Evolutionary conservation across 2,797 vertebrate genomes (phyloP), one percentile per base, ranked within the genome.

Genomic region (Cyprinella venusta): DNA sequence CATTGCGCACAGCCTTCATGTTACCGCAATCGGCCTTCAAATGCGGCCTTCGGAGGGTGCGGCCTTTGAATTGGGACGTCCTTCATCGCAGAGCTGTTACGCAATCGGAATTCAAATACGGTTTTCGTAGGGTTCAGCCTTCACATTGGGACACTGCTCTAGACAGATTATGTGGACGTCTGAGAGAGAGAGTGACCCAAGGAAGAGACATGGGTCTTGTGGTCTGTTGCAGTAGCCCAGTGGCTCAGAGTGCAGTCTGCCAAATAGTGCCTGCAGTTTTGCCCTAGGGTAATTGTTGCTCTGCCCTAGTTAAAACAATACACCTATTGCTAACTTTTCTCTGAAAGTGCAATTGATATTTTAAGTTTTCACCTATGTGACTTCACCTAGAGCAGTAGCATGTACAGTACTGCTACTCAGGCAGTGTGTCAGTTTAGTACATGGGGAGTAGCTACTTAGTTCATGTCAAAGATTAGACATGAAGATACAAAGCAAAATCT

Each of bases 241-340:
- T 90, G 91, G 88, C 87, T 93, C 92, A 87, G 89, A 89, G 91
- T 90, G 91, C 90, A 92, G 86, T 79, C 88, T 88, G 82, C 90
- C 86, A 79, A 87, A 82, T 76, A 82, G 82, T 81, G 84, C 79
- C 76, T 80, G 79, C 68, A 54, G 59, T 45, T 84, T 83, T 84
- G 42, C 74, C 77, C 71, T 71, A 79, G 64, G 69, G 71, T 67
- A 76, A 74, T 59, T 38, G 52, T 79, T 83, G 61, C 67, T 70
- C 83, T 84, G 85, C 76, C 76, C 79, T 85, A 71, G 36, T 83
- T 80, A 82, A 65, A 80, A 84, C 48, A 86, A 42, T 42, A 76
- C 68, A 50, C 59, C 45, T 82, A 30, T 61, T 74, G 68, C 70
- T 82, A 65, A 81, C 67, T 80, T 78, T 84, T 63, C 59, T 80